Conservation (phyloP, 2,888 invertebrate species). For the Eupelmus urozonus region DNA sequence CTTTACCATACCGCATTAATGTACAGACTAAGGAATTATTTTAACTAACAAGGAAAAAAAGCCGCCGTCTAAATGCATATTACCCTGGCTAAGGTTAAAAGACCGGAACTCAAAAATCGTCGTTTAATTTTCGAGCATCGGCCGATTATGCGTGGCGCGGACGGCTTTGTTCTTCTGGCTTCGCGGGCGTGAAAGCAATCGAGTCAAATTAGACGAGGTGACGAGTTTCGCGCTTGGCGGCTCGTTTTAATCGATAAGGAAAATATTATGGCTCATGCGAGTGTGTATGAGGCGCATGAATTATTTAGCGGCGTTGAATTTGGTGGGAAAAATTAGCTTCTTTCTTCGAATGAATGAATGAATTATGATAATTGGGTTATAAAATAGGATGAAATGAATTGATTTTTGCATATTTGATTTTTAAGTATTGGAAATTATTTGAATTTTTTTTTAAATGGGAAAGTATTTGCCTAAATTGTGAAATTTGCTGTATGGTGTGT, state of each 20-base stretch:
- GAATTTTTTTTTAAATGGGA: too few species aligned
- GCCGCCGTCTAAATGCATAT: neutral
- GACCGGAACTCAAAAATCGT: conserved; percentile 1
- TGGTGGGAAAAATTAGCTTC: neutral
- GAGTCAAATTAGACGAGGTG: conserved; percentile 14
- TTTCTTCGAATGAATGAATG: neutral
- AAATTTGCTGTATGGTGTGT: too few species aligned
- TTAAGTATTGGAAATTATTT: too few species aligned
- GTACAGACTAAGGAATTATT: neutral
- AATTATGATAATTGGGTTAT: neutral
- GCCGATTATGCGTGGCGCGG: neutral
- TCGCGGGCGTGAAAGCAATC: conserved; percentile 15
- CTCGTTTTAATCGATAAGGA: conserved; percentile 19
- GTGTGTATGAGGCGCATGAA: conserved; percentile 3
- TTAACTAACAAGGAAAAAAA: conserved; percentile 9
- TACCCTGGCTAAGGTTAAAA: neutral
- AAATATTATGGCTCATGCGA: neutral
- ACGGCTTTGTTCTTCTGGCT: conserved; percentile 7
- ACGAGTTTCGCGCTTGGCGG: neutral
- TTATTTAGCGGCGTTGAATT: conserved; percentile 17
- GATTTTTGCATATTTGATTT: too few species aligned
- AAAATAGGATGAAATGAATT: too few species aligned
- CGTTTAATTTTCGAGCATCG: conserved; percentile 38
- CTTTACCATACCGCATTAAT: neutral
- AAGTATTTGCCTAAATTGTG: too few species aligned